A percentile compares a stretch with the other conserved stretches of the same genome.
Conservation (phyloP, 2,113 vertebrate species). For the Dunckerocampus dactyliophorus region DNA sequence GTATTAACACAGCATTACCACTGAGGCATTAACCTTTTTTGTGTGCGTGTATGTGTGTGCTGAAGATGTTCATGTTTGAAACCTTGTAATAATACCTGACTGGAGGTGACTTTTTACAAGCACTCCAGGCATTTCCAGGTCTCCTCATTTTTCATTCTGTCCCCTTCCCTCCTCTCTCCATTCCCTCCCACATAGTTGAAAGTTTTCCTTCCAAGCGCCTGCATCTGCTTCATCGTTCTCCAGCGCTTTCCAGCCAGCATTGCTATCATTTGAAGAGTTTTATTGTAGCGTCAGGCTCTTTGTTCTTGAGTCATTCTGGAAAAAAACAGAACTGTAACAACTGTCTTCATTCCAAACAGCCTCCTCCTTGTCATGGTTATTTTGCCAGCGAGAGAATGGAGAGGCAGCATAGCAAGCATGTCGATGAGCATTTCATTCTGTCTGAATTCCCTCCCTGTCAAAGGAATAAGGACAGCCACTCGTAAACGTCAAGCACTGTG, state of each 20-base stretch:
- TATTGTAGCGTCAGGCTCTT: conserved; percentile 11
- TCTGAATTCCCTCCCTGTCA: conserved; percentile 53
- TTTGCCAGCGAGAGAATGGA: conserved; percentile 35
- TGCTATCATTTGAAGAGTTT: conserved; percentile 15
- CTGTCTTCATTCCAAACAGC: conserved; percentile 26
- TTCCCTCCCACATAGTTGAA: conserved; percentile 10
- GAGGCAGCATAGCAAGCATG: conserved; percentile 28
- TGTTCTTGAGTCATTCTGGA: conserved; percentile 29
- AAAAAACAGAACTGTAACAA: conserved; percentile 39
- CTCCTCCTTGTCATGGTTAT: conserved; percentile 9
- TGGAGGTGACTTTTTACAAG: conserved; percentile 44
- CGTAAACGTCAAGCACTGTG: conserved; percentile 45
- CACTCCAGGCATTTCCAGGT: conserved; percentile 34
- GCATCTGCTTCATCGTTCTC: conserved; percentile 8
- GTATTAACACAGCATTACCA: conserved; percentile 63
- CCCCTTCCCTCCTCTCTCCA: background rate
- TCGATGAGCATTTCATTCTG: conserved; percentile 58
- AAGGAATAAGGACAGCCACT: conserved; percentile 51
- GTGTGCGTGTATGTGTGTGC: conserved; percentile 3
- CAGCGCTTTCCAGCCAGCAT: conserved; percentile 21
- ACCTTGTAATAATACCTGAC: conserved; percentile 45
- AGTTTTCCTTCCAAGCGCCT: conserved; percentile 13
- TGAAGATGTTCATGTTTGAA: conserved; percentile 28
- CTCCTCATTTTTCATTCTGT: conserved; percentile 38
- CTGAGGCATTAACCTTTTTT: conserved; percentile 51